Evolutionary conservation across 2,113 vertebrate genomes (phyloP), one percentile per base, ranked within the genome.

Genomic region (Xenus cinereus): DNA sequence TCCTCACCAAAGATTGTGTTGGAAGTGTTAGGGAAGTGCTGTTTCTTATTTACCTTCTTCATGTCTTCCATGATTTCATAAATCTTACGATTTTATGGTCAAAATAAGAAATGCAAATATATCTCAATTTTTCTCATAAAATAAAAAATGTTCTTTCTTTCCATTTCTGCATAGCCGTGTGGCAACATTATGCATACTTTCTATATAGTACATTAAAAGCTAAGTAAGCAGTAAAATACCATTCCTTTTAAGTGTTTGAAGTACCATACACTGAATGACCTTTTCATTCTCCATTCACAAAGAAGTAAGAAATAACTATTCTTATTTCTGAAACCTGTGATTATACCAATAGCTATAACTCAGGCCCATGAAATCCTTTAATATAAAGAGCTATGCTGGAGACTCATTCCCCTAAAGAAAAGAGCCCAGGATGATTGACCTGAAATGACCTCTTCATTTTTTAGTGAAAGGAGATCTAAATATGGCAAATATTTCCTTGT

Each of bases 211-310:
- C 85, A 77, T 96, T 95, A 92, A 94, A 95, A 97, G 94, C 95
- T 85, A 95, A 86, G 67, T 83, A 93, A 92, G 71, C 88, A 96
- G 90, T 96, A 95, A 93, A 98, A 98, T 95, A 95, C 37, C 53
- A 91, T 93, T 90, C 67, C 93, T 98, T 97, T 97, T 86, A 98
- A 98, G 96, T 95, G 86, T 96, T 97, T 96, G 93, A 93, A 94
- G 94, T 96, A 90, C 82, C 67, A 83, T 96, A 90, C 94, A 92
- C 90, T 82, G 54, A 69, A 71, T 95, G 96, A 96, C 96, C 78
- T 88, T 95, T 90, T 91, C 37, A n/a, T 93, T 95, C 96, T 93
- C 82, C 82, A 86, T 96, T 94, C 96, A 97, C 94, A 95, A 97
- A 98, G 97, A 94, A 93, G 69, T 77, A 95, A 93, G 93, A 95